Evolutionary conservation across 2,888 invertebrate species (phyloP).

Genomic region (Cheilosia vulpina): DNA sequence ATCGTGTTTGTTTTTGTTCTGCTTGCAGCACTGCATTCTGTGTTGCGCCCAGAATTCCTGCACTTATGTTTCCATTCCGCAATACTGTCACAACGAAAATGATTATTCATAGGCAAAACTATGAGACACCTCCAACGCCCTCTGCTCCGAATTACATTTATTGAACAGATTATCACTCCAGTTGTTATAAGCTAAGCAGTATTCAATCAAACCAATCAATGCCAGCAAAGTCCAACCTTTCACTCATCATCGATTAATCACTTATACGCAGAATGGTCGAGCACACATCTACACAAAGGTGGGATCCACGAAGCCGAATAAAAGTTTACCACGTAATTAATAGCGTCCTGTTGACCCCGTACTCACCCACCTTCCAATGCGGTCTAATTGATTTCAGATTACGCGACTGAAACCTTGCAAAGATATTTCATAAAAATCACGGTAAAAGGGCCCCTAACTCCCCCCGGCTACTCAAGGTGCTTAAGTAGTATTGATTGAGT

Average conservation of each 20-base stretch:
- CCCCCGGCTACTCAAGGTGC: slow-evolving; percentile 13
- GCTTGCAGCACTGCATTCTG: too few relatives aligned
- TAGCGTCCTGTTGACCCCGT: not conserved
- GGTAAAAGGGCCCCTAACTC: not conserved
- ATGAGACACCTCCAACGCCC: too few relatives aligned
- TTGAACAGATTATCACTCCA: slow-evolving; percentile 20
- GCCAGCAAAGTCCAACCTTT: slow-evolving; percentile 23
- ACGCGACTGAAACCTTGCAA: not conserved
- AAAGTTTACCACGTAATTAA: slow-evolving; percentile 39
- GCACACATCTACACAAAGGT: not conserved
- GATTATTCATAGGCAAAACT: too few relatives aligned
- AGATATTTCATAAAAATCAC: not conserved
- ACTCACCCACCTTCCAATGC: not conserved
- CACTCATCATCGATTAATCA: slow-evolving; percentile 44
- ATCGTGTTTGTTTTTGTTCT: too few relatives aligned
- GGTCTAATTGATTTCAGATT: slow-evolving; percentile 42
- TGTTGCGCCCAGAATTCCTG: too few relatives aligned
- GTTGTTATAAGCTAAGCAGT: slow-evolving; percentile 11
- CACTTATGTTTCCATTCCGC: too few relatives aligned
- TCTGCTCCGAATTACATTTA: not conserved
- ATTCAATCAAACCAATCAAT: slow-evolving; percentile 42
- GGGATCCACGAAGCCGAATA: slow-evolving; percentile 11
- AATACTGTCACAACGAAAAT: too few relatives aligned
- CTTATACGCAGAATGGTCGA: slow-evolving; percentile 13
- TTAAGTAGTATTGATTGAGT: slow-evolving; percentile 38